Evolutionary conservation across 2,888 invertebrate genomes (phyloP).

Genomic region (Lamproptera curius): DNA sequence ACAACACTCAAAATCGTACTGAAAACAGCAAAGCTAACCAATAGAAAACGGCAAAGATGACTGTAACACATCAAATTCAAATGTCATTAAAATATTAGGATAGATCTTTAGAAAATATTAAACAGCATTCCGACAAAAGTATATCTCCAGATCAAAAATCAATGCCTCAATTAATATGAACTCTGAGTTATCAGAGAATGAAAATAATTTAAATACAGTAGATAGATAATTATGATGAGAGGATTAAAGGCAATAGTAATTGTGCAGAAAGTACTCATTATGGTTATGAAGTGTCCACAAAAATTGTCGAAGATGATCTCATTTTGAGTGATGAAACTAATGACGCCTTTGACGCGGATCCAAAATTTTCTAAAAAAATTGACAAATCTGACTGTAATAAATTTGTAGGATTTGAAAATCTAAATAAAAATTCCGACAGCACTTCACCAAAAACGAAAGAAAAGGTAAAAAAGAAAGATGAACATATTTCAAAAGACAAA

Average conservation of each 20-base stretch:
- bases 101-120: neutral
- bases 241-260: neutral
- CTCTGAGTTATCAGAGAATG: neutral
- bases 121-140: neutral
- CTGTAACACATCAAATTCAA: neutral
- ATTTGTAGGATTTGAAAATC: slow-evolving; percentile 5
- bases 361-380: slow-evolving; percentile 13
- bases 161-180: slow-evolving; percentile 3
- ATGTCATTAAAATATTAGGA: neutral
- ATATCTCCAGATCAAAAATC: neutral
- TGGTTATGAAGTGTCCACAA: slow-evolving; percentile 18
- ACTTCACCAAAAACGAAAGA: neutral
- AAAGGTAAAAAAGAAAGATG: neutral
- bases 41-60: too few relatives aligned
- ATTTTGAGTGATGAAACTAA: slow-evolving; percentile 62
- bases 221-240: neutral
- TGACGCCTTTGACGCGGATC: slow-evolving; percentile 37
- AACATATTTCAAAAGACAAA: slow-evolving; percentile 6
- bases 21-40: too few relatives aligned
- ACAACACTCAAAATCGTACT: too few relatives aligned
- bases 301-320: slow-evolving; percentile 57
- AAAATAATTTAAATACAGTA: neutral
- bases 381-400: slow-evolving; percentile 15
- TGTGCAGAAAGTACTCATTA: neutral
- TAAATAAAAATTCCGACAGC: slow-evolving; percentile 1